phyloP scores from a whole-genome alignment of 2,888 invertebrate genomes.

The Drosophila meridiana region DNA sequence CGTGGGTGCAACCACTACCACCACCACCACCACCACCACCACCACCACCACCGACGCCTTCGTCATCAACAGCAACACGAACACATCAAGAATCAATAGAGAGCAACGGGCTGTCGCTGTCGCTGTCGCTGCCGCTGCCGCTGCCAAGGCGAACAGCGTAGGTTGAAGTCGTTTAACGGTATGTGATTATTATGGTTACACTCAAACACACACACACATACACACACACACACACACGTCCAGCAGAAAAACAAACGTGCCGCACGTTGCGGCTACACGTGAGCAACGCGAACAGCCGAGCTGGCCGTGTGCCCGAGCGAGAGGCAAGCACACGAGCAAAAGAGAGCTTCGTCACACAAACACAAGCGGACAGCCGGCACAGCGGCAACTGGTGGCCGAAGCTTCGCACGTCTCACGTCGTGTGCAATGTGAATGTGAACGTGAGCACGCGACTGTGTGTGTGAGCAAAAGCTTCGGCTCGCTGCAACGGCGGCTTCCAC shows the following conservation, averaged over 20 bases:
- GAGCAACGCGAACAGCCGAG: slow-evolving; percentile 42
- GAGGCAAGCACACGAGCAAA: slow-evolving; percentile 17
- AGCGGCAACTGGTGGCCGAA: slow-evolving; percentile 30
- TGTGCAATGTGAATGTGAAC: slow-evolving; percentile 65
- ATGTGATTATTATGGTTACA: slow-evolving; percentile 27
- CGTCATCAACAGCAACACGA: background rate
- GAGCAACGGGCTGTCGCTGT: slow-evolving; percentile 4
- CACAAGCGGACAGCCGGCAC: slow-evolving; percentile 26
- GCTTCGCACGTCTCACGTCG: slow-evolving; percentile 59
- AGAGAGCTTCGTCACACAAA: slow-evolving; percentile 29
- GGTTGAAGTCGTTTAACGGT: slow-evolving; percentile 47
- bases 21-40: background rate
- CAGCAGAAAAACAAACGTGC: slow-evolving; percentile 66
- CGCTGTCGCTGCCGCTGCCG: background rate
- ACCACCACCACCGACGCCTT: background rate
- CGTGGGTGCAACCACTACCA: slow-evolving; percentile 1
- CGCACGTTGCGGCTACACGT: slow-evolving; percentile 82
- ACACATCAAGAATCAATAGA: slow-evolving; percentile 27
- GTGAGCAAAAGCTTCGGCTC: slow-evolving; percentile 27
- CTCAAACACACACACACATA: slow-evolving; percentile 14
- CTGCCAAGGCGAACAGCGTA: background rate
- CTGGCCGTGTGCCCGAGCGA: slow-evolving; percentile 15
- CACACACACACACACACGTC: background rate
- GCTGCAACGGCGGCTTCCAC: slow-evolving; percentile 29
- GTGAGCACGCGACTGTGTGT: slow-evolving; percentile 41